A percentile compares a stretch with the other conserved stretches of the same genome.
These are phyloP conservation scores for Cotesia glomerata DNA, from an alignment of 1,140 invertebrate genomes.

Conservation along the genomic window DNA sequence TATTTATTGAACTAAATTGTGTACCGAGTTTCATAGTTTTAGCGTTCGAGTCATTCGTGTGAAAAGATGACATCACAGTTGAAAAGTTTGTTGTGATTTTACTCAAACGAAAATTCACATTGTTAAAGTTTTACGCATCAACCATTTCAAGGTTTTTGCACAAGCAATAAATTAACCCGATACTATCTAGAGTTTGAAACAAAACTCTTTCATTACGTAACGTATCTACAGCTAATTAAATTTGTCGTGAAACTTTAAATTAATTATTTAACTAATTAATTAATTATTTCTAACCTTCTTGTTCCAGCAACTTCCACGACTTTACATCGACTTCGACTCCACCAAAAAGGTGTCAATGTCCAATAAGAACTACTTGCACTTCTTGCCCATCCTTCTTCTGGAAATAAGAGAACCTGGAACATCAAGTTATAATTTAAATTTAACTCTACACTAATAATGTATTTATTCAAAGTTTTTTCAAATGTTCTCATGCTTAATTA, in stretches of 20 bases:
- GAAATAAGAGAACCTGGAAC: slow-evolving; percentile 78
- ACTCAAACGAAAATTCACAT: not conserved
- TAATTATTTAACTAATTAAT: not conserved
- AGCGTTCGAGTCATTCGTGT: slow-evolving; percentile 31
- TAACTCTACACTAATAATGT: too few relatives aligned
- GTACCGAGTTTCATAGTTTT: slow-evolving; percentile 26
- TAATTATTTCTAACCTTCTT: slow-evolving; percentile 66
- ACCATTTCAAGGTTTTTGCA: slow-evolving; percentile 10
- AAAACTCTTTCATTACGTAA: not conserved
- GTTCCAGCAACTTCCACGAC: slow-evolving; percentile 83
- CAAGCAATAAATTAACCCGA: not conserved
- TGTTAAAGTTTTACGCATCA: slow-evolving; percentile 6
- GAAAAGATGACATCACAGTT: slow-evolving; percentile 24
- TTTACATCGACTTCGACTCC: slow-evolving; percentile 80
- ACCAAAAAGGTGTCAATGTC: slow-evolving; percentile 86
- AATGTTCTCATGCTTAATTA: too few relatives aligned
- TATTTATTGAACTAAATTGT: not conserved
- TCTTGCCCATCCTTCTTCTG: slow-evolving; percentile 85
- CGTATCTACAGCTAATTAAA: not conserved
- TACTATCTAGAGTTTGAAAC: not conserved
- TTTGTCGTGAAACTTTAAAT: not conserved
- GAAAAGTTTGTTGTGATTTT: slow-evolving; percentile 1
- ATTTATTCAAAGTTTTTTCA: too few relatives aligned
- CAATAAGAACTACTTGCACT: slow-evolving; percentile 84
- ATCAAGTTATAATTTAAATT: slow-evolving; percentile 25